Evolutionary conservation across 2,797 vertebrate species (phyloP), one percentile per base, ranked within the genome.

Genomic region (Myoxocephalus aenaeus): DNA sequence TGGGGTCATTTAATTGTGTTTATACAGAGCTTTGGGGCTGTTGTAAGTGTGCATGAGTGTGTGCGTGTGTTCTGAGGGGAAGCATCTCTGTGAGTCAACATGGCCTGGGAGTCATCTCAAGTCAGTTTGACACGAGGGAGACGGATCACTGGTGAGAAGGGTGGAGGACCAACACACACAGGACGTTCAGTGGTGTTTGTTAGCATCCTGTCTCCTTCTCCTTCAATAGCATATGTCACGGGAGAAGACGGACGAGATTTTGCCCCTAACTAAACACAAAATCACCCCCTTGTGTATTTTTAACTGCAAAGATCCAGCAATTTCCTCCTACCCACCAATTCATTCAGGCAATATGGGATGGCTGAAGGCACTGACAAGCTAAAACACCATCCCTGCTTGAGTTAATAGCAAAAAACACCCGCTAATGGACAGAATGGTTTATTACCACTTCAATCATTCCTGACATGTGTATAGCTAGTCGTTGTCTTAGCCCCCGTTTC

Each of bases 391-490:
- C 78, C 62, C 70, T 42, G 25, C 62, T 77, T 88, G 79, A 6
- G 72, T 84, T 92, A 90, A 92, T 86, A 87, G 88, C 79, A 75
- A 86, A 84, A 89, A 86, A 86, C 86, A 87, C 79, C 78, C 66
- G 4, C 89, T 93, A 94, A 94, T 93, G 93, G 92, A 91, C 82
- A 86, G 75, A 79, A 86, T 91, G 86, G 69, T 87, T 92, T 91
- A 92, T 92, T 89, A 87, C 81, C 87, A 87, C 84, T 81, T 93
- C 91, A 89, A 86, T 94, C 93, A 94, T 88, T 71, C 78, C 58
- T 86, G 93, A 90, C 90, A 86, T 83, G 87, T 92, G 84, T 89
- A 85, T 86, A 71, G 85, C 61, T 70, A 58, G 83, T 86, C 91
- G 84, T 89, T 89, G 77, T 84, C 77, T 85, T 79, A 64, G 78